Evolutionary conservation across 2,797 vertebrate species (phyloP), one percentile per base, ranked within the genome.

Genomic region (Gymnocypris eckloni): DNA sequence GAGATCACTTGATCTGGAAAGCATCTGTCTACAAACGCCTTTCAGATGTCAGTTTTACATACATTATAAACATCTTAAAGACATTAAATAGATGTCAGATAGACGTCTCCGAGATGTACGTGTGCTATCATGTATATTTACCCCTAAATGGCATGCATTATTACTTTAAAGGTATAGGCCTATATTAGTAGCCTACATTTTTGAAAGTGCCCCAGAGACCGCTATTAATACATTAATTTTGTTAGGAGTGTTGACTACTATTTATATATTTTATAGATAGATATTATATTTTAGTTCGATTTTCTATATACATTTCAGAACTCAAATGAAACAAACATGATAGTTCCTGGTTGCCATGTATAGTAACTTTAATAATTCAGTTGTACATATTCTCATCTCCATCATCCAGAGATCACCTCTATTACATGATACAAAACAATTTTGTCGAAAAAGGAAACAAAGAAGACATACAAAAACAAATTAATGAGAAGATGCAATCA

Each of bases 291-390:
- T 39, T 20, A 69, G 33, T 37, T 37, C 3, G 16, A 18, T 67
- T 33, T 66, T 33, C 59, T 33, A 66, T 8, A 66, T 16, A 66
- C 16, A 33, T 67, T 69, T 69, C 33, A 37, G 66, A 69, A 18
- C 16, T 77, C 28, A 37, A 56, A 70, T 43, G 11, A 69, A 45
- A 70, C 25, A 3, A 71, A 37, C 76, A 25, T 59, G 25, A 78
- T n/a, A 77, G 16, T 75, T 77, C 18, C 16, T 39, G 33, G 9
- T 59, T 56, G 25, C 20, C 64, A 52, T 25, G 15, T 79, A 77
- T 22, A 71, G 79, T 72, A 67, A 83, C 28, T 92, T 90, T 89
- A 90, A 89, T 91, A 61, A 89, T 87, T 79, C 72, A 48, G n/a
- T 37, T 48, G 18, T 50, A 73, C 77, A 80, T 73, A 66, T 48